Evolutionary conservation across 2,797 vertebrate genomes (phyloP).

Genomic region (Rachycentron canadum): DNA sequence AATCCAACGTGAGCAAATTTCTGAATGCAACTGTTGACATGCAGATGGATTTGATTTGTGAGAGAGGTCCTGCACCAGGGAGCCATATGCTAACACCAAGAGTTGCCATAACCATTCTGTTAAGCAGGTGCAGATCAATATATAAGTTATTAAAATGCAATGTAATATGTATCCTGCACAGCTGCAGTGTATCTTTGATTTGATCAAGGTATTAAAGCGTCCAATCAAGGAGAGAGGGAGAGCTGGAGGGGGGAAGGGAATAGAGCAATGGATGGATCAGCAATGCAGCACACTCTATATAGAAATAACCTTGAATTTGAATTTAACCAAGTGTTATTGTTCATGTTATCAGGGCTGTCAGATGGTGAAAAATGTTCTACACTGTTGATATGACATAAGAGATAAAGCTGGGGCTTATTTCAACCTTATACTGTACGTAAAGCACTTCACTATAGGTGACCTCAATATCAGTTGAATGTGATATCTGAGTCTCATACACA

Average conservation of each 20-base stretch:
- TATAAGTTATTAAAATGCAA: constrained; percentile 62
- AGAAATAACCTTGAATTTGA: constrained; percentile 59
- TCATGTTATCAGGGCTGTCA: constrained; percentile 36
- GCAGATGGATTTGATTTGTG: constrained; percentile 49
- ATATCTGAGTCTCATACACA: constrained; percentile 42
- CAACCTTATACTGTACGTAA: constrained; percentile 23
- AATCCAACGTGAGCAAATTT: no score
- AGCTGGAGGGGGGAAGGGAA: neutral
- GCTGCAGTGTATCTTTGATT: constrained; percentile 59
- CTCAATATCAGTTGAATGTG: constrained; percentile 53
- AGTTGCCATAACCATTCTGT: constrained; percentile 54
- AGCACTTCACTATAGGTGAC: constrained; percentile 52
- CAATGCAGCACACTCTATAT: constrained; percentile 53
- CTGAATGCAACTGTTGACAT: constrained; percentile 38
- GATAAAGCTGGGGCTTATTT: constrained; percentile 41
- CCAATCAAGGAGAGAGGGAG: constrained; percentile 57
- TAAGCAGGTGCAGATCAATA: constrained; percentile 70
- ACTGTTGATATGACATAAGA: constrained; percentile 14
- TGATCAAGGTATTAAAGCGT: constrained; percentile 63
- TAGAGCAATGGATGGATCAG: constrained; percentile 45
- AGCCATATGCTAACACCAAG: constrained; percentile 30
- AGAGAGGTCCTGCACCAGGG: constrained; percentile 43
- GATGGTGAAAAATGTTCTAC: constrained; percentile 30
- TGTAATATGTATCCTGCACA: constrained; percentile 49
- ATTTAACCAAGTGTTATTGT: constrained; percentile 35